Base-by-base conservation (phyloP, 1,140 invertebrate genomes). In the Yoshiicerus persimilis region DNA sequence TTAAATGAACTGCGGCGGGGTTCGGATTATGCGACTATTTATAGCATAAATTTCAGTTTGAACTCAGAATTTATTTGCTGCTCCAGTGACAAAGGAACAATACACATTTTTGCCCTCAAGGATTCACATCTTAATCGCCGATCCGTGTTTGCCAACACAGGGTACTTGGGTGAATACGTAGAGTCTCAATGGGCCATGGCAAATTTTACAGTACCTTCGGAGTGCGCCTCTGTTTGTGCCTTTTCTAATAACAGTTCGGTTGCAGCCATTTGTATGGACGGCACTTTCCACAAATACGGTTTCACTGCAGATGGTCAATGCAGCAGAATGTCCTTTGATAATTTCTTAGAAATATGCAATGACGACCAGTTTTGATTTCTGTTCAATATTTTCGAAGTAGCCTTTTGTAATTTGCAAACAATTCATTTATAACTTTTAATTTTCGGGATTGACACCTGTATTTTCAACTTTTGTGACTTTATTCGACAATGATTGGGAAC, bases 211-310 rank as follows among this genome's bases (percentile, higher is more conserved):
- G 95, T 97, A 89, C 95, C 96, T 91, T 95, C 96, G 86, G 96
- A 97, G 93, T 95, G 95, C 93, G 95, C 96, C 25, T 97, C 97
- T 91, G 94, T 97, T 36, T 98, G 97, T 94, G 96, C 96, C 41
- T 97, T 98, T 94, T 94, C 95, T 84, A 94, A 94, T 70, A 94
- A 94, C 91, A 94, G 93, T 92, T 95, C 95, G 90, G 96, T 97
- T 80, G 95, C 96, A 92, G 97, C 97, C 90, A 94, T 97, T 86
- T 98, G 97, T 93, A 94, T 97, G 91, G 97, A 98, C 93, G 97
- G 97, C 30, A 97, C 97, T 11, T 98, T 97, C 93, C 96, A 98
- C 92, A 98, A 98, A 92, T 98, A 98, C 92, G 95, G 96, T n/a
- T 98, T 98, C 92, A 97, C 95, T 86, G 93, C 95, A 36, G 96